Base-by-base conservation (phyloP, 1,140 invertebrate genomes). In the Lordiphosa stackelbergi region DNA sequence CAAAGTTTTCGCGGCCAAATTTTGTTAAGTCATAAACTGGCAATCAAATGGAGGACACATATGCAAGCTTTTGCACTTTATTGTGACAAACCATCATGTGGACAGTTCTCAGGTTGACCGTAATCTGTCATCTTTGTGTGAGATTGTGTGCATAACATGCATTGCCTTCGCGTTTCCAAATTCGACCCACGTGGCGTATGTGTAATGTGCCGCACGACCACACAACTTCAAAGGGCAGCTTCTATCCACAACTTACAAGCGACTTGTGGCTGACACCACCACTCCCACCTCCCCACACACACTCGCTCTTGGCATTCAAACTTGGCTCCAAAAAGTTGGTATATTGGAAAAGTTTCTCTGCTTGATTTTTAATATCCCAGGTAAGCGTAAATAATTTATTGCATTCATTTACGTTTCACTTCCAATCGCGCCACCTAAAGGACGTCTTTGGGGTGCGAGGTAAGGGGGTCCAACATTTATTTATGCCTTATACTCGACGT, bases 311-410 rank as follows among this genome's bases (percentile, higher is more conserved):
- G 54, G 68, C 63, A 60, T 61, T 69, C 46, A 59, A 62, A 81
- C 52, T 83, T 75, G 46, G 46, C 58, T 53, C 63, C 53, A 46
- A 73, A 83, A 81, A 81, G 75, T 81, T 81, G 68, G 74, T 85
- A 85, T 85, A 85, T 85, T 85, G 81, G 81, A 85, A 85, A 85
- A 85, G 81, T 85, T 85, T 85, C 60, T 51, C 60, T 60, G 66
- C 83, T 81, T 73, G 83, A 85, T 85, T 85, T 85, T 85, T 85
- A 85, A 85, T 85, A 85, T 85, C 75, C 66, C 81, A 85, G 81
- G 83, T 85, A 66, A 85, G 64, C 75, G 75, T 85, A 85, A 85
- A 85, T 85, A 85, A 85, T 85, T 85, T 85, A 85, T 85, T 75
- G 73, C 81, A 73, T 85, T 85, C 83, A 85, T 85, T 85, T 85